Evolutionary conservation across 2,113 vertebrate species (phyloP).

Genomic region (Paramormyrops kingsleyae): DNA sequence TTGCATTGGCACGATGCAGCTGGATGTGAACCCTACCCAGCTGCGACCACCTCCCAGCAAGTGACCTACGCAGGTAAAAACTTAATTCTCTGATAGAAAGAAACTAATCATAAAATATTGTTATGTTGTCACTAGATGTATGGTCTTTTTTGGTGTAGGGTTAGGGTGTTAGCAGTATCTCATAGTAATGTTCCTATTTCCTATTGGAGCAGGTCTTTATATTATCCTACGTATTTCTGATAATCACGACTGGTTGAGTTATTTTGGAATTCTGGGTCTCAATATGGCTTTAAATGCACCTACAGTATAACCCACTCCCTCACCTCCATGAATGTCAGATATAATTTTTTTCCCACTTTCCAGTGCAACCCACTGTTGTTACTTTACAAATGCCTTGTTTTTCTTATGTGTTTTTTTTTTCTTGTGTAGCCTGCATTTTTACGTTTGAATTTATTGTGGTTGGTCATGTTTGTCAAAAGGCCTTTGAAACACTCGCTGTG

Average conservation of each 20-base stretch:
- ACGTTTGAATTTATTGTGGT: neutral
- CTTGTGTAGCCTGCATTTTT: neutral
- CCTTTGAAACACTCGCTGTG: neutral
- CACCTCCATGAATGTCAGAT: neutral
- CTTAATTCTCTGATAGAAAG: neutral
- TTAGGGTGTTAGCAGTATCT: neutral
- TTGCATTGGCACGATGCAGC: neutral
- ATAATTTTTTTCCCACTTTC: neutral
- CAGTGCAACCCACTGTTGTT: neutral
- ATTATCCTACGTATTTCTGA: neutral
- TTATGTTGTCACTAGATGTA: neutral
- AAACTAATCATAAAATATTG: neutral
- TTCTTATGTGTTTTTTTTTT: neutral
- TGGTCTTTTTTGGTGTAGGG: neutral
- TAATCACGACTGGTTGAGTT: neutral
- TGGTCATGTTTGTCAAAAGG: neutral
- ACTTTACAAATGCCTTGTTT: neutral
- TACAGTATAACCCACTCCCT: neutral
- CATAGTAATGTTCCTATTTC: neutral
- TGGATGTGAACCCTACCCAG: neutral
- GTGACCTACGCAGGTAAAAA: neutral
- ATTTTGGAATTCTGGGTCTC: neutral
- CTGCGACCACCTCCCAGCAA: neutral
- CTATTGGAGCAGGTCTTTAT: neutral
- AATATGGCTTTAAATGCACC: neutral